phyloP scores from a whole-genome alignment of 2,888 invertebrate species.

The Pammene fasciana region DNA sequence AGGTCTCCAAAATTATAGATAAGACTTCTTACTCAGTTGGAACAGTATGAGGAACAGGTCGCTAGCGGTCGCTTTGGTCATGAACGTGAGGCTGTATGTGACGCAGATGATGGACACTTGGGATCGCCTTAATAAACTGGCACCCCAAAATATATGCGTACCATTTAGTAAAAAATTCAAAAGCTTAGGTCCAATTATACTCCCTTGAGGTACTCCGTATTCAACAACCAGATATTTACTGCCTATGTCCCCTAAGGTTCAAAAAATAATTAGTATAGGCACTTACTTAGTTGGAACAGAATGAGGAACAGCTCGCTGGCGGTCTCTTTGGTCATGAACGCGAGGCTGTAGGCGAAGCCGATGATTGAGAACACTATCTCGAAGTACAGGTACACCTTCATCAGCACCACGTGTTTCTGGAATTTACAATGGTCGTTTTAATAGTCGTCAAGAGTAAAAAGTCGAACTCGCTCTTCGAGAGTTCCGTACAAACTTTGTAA shows the following conservation, averaged over 20 bases:
- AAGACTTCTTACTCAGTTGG: slow-evolving; percentile 67
- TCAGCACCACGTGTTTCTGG: slow-evolving; percentile 76
- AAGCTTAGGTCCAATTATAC: too few species aligned
- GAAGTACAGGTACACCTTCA: slow-evolving; percentile 76
- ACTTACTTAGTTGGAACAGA: slow-evolving; percentile 75
- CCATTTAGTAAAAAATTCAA: too few species aligned
- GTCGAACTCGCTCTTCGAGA: too few species aligned
- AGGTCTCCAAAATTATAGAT: too few species aligned
- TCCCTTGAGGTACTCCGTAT: too few species aligned
- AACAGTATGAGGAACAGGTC: slow-evolving; percentile 75
- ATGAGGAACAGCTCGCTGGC: slow-evolving; percentile 74
- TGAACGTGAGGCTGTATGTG: slow-evolving; percentile 71
- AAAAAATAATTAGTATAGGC: too few species aligned
- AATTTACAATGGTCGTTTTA: slow-evolving; percentile 45
- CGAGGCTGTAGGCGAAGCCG: slow-evolving; percentile 72
- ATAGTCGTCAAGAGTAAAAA: not conserved
- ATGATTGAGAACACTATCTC: slow-evolving; percentile 73
- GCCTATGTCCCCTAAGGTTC: too few species aligned
- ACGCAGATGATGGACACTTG: slow-evolving; percentile 64
- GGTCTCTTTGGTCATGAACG: slow-evolving; percentile 69
- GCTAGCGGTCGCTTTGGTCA: slow-evolving; percentile 69
- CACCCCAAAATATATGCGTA: too few species aligned
- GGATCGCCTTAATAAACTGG: too few species aligned
- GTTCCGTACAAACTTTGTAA: too few species aligned
- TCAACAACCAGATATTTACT: too few species aligned